A percentile compares a stretch with the other conserved stretches of the same genome.
phyloP scores from a whole-genome alignment of 1,140 invertebrate species.

The Dendrolimus kikuchii region DNA sequence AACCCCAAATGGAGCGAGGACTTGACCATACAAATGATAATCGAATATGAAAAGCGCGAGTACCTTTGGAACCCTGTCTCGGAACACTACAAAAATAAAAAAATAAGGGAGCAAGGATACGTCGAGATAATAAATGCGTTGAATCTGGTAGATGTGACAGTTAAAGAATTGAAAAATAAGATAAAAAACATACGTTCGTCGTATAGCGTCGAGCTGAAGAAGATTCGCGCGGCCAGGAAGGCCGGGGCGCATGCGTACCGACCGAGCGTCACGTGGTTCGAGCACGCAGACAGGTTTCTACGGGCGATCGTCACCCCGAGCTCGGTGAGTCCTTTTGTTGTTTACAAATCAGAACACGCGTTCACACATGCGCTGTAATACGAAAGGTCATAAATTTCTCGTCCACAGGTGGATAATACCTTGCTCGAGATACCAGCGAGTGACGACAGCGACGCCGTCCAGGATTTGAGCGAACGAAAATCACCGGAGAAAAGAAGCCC shows the following conservation, averaged over 20 bases:
- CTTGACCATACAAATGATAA: constrained; percentile 65
- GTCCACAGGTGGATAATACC: constrained; percentile 53
- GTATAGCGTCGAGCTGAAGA: constrained; percentile 69
- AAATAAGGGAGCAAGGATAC: constrained; percentile 64
- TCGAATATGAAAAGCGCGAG: constrained; percentile 65
- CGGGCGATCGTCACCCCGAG: constrained; percentile 68
- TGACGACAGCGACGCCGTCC: constrained; percentile 62
- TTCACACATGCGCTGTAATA: constrained; percentile 36
- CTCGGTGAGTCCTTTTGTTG: constrained; percentile 59
- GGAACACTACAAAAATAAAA: constrained; percentile 67
- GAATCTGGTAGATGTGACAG: constrained; percentile 57
- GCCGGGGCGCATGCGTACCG: constrained; percentile 66
- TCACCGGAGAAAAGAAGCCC: constrained; percentile 65
- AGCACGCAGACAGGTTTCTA: constrained; percentile 70
- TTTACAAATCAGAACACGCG: constrained; percentile 25
- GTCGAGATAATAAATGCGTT: constrained; percentile 63
- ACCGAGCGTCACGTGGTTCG: constrained; percentile 70
- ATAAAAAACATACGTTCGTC: constrained; percentile 68
- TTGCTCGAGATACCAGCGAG: constrained; percentile 58
- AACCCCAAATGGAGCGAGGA: constrained; percentile 69
- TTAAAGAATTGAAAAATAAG: constrained; percentile 69
- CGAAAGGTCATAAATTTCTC: constrained; percentile 28
- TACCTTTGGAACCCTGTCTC: constrained; percentile 66
- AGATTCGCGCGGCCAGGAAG: constrained; percentile 66
- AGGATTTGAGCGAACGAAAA: constrained; percentile 58